Evolutionary conservation across 2,888 invertebrate genomes (phyloP), one percentile per base, ranked within the genome.

Genomic region (Melikaiella ostensackeni): DNA sequence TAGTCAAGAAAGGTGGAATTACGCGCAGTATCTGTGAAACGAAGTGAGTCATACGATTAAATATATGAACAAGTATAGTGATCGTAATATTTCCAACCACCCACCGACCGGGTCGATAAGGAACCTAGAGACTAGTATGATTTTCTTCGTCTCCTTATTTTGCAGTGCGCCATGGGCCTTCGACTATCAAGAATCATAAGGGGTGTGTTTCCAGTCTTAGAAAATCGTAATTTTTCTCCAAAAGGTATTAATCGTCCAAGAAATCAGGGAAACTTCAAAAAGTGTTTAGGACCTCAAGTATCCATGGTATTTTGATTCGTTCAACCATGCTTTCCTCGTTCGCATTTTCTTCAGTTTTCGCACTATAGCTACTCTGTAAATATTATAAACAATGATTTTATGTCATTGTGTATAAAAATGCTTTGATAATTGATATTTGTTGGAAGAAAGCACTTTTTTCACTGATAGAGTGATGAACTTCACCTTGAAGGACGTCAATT

Each of bases 161-260:
- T 59, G 46, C 84, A 82, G 85, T 83, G 79, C 77, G 82, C 82
- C 77, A 89, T 89, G 90, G 89, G 90, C 66, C 81, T 85, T 38
- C 88, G 85, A 79, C 80, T 89, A 57, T 84, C 89, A 21, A 86
- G 80, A 35, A 77, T 89, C 33, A 76, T 86, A 3, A 82, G 85
- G 82, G 81, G 82, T 27, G 80, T 84, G 35, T 76, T 88, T 21
- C 89, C 89, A 4, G 21, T 80, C 1, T 46, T 79, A n/a, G 64
- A 33, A 57, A 50, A 42, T 46, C 75, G 33, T n/a, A 74, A 74
- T 50, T 19, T 11, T 9, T 30, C 8, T 70, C 33, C 70, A 33
- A 30, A 46, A 30, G 19, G 11, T 70, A n/a, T n/a, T 6, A 50
- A 70, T 70, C 27, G 46, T 70, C 27, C 27, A 70, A 11, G 5